Base-by-base conservation (phyloP, 2,113 vertebrate genomes). In the Plotosus lineatus region DNA sequence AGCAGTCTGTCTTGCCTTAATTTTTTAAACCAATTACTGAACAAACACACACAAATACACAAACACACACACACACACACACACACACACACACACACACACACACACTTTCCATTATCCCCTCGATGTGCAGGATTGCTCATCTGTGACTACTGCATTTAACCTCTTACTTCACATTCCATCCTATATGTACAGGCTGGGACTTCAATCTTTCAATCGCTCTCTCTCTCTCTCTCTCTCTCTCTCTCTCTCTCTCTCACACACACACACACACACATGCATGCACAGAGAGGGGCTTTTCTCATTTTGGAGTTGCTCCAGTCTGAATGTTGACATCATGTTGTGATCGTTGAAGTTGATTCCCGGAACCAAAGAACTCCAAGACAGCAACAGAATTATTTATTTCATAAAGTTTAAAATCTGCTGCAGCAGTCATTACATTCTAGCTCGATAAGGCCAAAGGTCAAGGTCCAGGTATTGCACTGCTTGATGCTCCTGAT, bases 351-450 rank as follows among this genome's bases (percentile, higher is more conserved):
- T 26, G 23, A 46, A 53, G 38, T 28, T 46, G 31, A 36, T 82
- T 82, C 73, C 80, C 80, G 69, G 61, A 76, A 69, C 48, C 50
- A n/a, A n/a, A 68, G 80, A 38, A 60, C 60, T 78, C 76, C 76
- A 3, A n/a, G 40, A 44, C 33, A 56, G 38, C 51, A 51, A 56
- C 73, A 42, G 63, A 19, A 8, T 21, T 63, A 3, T 36, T 36
- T 19, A 8, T 63, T 17, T 36, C 9, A 2, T 3, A 11, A 66
- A 26, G 11, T 69, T 44, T 8, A 26, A 69, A 2, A 69, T 26
- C 42, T 23, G 17, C 36, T 42, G 9, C 7, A 44, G 23, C 14
- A 15, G 26, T 21, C 33, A 38, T 65, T 23, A 21, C 23, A 40
- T 65, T 26, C n/a, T n/a, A 15, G 23, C 40, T 44, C 44, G 6